A percentile compares a stretch with the other conserved stretches of the same genome.
Evolutionary conservation across 2,888 invertebrate species (phyloP).

Genomic region (Busseola fusca): DNA sequence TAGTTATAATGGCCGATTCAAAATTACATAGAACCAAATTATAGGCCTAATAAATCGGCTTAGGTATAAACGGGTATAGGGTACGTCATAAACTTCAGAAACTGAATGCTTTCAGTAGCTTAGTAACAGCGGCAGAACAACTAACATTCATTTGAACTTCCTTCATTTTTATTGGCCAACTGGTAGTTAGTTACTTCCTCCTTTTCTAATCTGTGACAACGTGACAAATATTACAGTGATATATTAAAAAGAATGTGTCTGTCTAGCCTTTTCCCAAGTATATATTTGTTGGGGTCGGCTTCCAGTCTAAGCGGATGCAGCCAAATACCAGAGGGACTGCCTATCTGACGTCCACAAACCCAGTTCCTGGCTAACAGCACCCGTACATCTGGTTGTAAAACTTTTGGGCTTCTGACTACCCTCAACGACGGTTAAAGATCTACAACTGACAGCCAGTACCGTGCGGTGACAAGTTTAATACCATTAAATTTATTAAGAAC

Average conservation of each 20-base stretch:
- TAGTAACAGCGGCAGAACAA: too few species aligned
- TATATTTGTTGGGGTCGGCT: background rate
- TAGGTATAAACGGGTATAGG: too few species aligned
- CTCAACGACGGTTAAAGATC: background rate
- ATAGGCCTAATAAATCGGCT: too few species aligned
- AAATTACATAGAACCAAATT: too few species aligned
- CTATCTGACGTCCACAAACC: background rate
- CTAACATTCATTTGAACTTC: too few species aligned
- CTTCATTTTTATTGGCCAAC: too few species aligned
- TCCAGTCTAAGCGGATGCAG: background rate
- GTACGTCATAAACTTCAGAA: too few species aligned
- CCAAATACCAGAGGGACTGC: background rate
- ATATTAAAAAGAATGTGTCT: background rate
- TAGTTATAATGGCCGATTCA: too few species aligned
- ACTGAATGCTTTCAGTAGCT: too few species aligned
- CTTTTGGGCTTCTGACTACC: background rate
- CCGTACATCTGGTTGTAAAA: background rate
- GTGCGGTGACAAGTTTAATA: background rate
- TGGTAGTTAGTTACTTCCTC: too few species aligned
- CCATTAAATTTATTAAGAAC: slow-evolving; percentile 16
- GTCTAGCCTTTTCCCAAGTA: background rate
- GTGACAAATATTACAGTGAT: too few species aligned
- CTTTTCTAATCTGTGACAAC: too few species aligned
- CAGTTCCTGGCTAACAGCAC: background rate
- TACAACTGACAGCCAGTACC: background rate